A percentile compares a stretch with the other conserved stretches of the same genome.
Conservation (phyloP, 2,888 invertebrate genomes). For the Charanyca ferruginea region DNA sequence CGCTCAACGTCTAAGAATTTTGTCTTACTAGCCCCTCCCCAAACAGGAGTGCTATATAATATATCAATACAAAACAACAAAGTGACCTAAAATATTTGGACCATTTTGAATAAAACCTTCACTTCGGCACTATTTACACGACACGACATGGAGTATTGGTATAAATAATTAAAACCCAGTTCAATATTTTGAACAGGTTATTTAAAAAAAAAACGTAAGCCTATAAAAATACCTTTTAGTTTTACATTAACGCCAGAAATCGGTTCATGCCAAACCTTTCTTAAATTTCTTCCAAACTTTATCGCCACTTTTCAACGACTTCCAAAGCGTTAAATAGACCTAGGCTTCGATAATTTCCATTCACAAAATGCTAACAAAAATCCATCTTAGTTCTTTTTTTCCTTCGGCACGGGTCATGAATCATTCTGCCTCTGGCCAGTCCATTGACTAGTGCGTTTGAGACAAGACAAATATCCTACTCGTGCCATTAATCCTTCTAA, state of each 20-base stretch:
- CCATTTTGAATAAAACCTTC: too few relatives aligned
- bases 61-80: too few relatives aligned
- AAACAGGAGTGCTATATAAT: too few relatives aligned
- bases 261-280: slow-evolving; percentile 2
- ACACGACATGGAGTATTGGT: too few relatives aligned
- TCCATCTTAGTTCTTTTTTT: slow-evolving; percentile 54
- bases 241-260: slow-evolving; percentile 11
- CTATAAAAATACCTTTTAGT: slow-evolving; percentile 11
- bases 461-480: slow-evolving; percentile 84
- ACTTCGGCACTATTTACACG: too few relatives aligned
- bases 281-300: slow-evolving; percentile 34
- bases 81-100: too few relatives aligned
- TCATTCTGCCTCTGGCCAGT: slow-evolving; percentile 61
- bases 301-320: slow-evolving; percentile 9
- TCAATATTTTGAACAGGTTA: background rate
- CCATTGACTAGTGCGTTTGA: slow-evolving; percentile 69
- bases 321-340: slow-evolving; percentile 25
- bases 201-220: background rate
- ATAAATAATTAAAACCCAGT: too few relatives aligned
- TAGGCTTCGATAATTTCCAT: slow-evolving; percentile 52
- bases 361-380: slow-evolving; percentile 51
- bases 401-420: slow-evolving; percentile 57
- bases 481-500: slow-evolving; percentile 85
- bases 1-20: too few relatives aligned
- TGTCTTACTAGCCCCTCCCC: too few relatives aligned